Evolutionary conservation across 2,888 invertebrate genomes (phyloP).

Genomic region (Tipula confusa): DNA sequence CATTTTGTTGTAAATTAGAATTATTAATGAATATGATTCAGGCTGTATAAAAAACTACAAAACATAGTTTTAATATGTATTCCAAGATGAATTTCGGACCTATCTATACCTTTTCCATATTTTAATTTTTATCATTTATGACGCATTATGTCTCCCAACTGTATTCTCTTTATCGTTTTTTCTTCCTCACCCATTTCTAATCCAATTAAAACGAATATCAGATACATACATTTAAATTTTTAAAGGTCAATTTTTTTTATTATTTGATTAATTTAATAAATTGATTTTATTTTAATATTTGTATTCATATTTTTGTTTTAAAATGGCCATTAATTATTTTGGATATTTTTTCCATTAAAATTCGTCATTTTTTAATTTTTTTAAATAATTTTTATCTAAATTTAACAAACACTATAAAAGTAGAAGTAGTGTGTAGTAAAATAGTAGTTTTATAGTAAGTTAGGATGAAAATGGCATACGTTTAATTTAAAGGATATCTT

Average conservation of each 20-base stretch:
- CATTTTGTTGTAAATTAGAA: no score
- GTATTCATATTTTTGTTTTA: background rate
- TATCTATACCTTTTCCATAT: no score
- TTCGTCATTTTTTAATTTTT: background rate
- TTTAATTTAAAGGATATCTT: slow-evolving; percentile 41
- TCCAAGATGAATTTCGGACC: no score
- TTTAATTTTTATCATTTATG: background rate
- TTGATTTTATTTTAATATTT: background rate
- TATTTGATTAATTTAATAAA: background rate
- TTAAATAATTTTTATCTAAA: background rate
- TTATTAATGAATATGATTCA: no score
- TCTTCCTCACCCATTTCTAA: background rate
- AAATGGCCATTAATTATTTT: background rate
- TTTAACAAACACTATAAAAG: background rate
- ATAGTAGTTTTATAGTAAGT: background rate
- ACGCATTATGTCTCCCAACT: background rate
- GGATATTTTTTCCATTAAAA: background rate
- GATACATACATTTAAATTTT: background rate
- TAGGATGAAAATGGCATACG: background rate
- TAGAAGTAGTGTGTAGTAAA: background rate
- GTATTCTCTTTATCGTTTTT: background rate
- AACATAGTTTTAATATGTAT: no score
- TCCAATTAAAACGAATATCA: background rate
- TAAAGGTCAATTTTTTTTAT: background rate
- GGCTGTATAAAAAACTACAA: no score